These are phyloP conservation scores for Myathropa florea DNA, from an alignment of 2,888 invertebrate species.

Conservation along the genomic window DNA sequence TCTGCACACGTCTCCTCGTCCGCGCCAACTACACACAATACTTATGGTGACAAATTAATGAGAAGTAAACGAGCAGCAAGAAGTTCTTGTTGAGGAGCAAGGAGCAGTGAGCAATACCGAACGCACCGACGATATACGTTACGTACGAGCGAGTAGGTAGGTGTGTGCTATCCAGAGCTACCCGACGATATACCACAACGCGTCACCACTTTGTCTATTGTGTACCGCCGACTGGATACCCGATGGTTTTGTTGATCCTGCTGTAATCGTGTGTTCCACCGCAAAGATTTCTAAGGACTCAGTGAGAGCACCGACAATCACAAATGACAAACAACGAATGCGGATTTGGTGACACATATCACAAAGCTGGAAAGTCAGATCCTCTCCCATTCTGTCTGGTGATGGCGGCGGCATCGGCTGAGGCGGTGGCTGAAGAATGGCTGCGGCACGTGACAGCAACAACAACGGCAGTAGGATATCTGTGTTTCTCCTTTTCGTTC, in stretches of 20 bases:
- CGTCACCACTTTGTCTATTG: slow-evolving; percentile 56
- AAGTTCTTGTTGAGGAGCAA: slow-evolving; percentile 52
- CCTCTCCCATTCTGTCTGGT: slow-evolving; percentile 73
- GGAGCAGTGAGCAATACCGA: slow-evolving; percentile 21
- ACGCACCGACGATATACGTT: slow-evolving; percentile 36
- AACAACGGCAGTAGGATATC: slow-evolving; percentile 20
- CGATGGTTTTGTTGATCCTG: slow-evolving; percentile 49
- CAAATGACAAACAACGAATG: slow-evolving; percentile 65
- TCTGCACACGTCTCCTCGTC: not conserved
- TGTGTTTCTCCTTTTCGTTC: slow-evolving; percentile 51
- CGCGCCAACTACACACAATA: slow-evolving; percentile 25
- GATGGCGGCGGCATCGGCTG: slow-evolving; percentile 6
- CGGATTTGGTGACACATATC: slow-evolving; percentile 72
- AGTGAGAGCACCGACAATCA: slow-evolving; percentile 56
- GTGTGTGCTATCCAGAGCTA: slow-evolving; percentile 14
- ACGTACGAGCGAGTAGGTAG: not conserved
- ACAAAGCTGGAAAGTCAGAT: slow-evolving; percentile 77
- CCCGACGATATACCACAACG: slow-evolving; percentile 30
- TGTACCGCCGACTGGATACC: slow-evolving; percentile 23
- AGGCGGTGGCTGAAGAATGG: not conserved
- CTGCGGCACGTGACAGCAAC: slow-evolving; percentile 45
- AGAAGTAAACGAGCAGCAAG: slow-evolving; percentile 62
- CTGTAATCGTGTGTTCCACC: slow-evolving; percentile 19
- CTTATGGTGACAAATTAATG: slow-evolving; percentile 67
- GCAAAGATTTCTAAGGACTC: slow-evolving; percentile 42